phyloP scores from a whole-genome alignment of 2,113 vertebrate genomes.

The Lichenostomus cassidix region DNA sequence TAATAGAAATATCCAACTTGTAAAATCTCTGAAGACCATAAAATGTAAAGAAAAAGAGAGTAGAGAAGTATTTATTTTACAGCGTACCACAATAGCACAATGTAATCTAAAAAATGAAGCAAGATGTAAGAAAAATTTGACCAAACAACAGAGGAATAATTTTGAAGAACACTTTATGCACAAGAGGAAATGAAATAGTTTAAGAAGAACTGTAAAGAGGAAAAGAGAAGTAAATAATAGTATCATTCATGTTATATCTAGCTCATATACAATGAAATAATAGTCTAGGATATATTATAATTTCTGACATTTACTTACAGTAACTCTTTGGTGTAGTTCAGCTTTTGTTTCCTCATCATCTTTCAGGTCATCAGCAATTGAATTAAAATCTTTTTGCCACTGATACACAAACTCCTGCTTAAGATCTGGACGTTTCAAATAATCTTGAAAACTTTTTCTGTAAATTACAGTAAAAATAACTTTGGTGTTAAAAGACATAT shows the following conservation, averaged over 20 bases:
- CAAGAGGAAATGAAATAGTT: not conserved
- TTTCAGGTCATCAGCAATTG: conserved; percentile 81
- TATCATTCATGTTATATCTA: not conserved
- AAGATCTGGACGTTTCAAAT: conserved; percentile 81
- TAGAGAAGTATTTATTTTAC: not conserved
- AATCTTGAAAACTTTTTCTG: conserved; percentile 84
- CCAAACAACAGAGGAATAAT: not conserved
- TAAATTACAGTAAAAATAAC: not conserved
- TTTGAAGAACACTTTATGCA: not conserved
- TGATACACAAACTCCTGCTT: conserved; percentile 88
- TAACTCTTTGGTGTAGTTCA: conserved; percentile 87
- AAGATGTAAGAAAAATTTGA: not conserved
- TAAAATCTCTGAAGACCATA: not conserved
- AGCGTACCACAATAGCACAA: not conserved
- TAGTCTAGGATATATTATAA: not conserved
- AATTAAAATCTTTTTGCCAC: conserved; percentile 90
- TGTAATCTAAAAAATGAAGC: not conserved
- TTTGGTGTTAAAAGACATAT: not conserved
- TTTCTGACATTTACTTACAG: conserved; percentile 74
- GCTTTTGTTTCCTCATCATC: conserved; percentile 88
- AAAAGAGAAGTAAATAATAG: not conserved
- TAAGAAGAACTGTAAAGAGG: not conserved
- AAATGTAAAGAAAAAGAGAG: not conserved
- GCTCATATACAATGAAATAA: not conserved
- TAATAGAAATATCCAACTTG: not conserved